phyloP scores from a whole-genome alignment of 1,140 invertebrate genomes.

The Thaumatotibia leucotreta region DNA sequence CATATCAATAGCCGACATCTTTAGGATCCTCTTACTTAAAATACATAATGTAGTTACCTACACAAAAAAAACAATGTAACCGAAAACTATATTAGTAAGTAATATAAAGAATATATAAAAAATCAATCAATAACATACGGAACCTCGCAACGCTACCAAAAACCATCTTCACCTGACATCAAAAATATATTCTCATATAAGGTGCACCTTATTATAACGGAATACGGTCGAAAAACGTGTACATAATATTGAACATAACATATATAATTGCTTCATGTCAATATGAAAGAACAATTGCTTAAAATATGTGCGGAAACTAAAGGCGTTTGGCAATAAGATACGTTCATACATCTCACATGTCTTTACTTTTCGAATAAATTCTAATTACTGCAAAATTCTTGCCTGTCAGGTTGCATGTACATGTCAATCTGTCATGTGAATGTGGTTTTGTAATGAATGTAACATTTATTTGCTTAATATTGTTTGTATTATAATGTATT shows the following conservation, averaged over 20 bases:
- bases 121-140: neutral
- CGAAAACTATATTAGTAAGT: neutral
- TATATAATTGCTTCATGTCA: neutral
- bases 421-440: slow-evolving; percentile 8
- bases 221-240: neutral
- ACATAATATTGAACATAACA: neutral
- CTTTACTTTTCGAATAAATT: too few relatives aligned
- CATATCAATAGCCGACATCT: neutral
- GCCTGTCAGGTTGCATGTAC: neutral
- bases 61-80: neutral
- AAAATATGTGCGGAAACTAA: too few relatives aligned
- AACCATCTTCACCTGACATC: neutral
- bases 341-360: too few relatives aligned
- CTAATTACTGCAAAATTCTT: slow-evolving; percentile 7
- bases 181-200: too few relatives aligned
- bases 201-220: neutral
- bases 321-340: too few relatives aligned
- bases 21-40: neutral
- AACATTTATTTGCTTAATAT: neutral
- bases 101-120: neutral
- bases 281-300: slow-evolving; percentile 3
- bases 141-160: neutral
- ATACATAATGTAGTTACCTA: neutral
- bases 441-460: neutral
- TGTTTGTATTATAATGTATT: too few relatives aligned